Evolutionary conservation across 2,113 vertebrate species (phyloP), one percentile per base, ranked within the genome.

Genomic region (Nibea albiflora): DNA sequence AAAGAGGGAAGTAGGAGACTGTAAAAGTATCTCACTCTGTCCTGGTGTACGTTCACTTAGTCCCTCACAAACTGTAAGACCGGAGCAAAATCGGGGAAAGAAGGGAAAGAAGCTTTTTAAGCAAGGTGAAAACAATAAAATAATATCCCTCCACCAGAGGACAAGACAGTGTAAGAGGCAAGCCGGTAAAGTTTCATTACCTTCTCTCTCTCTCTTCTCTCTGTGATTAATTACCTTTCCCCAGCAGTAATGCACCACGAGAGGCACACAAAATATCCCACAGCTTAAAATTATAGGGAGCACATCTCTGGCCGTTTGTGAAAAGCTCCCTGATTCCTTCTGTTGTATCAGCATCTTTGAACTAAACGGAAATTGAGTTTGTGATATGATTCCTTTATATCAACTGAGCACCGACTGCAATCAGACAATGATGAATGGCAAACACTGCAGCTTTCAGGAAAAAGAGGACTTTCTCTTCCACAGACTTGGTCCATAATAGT

Each of bases 221-320:
- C 4, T 57, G 71, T 84, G 83, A 86, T 81, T 79, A 24, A 80
- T 89, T 84, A 26, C 20, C 42, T 66, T 73, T 9, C 20, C 44
- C 6, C 10, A 12, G 52, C 50, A 73, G 22, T 46, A 44, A 74
- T 66, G 1, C 50, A 71, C 24, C 28, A 44, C 46, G 20, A 79
- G 52, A 78, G 35, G 28, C 17, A 28, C 49, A 76, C 52, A 12
- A 73, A 85, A 79, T 2, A 24, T 20, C 4, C 28, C 20, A 14
- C 67, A 46, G 52, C 26, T 73, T 10, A 66, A 84, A 77, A 22
- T n/a, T 9, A 42, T 50, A 52, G 42, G 26, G 22, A 58, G 44
- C 31, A 35, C n/a, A 53, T 65, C 67, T 58, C 68, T 60, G 17
- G 26, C 39, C 47, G 65, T n/a, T 50, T 62, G 53, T 54, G 49